Base-by-base conservation (phyloP, 2,113 vertebrate species). In the Kryptolebias marmoratus region DNA sequence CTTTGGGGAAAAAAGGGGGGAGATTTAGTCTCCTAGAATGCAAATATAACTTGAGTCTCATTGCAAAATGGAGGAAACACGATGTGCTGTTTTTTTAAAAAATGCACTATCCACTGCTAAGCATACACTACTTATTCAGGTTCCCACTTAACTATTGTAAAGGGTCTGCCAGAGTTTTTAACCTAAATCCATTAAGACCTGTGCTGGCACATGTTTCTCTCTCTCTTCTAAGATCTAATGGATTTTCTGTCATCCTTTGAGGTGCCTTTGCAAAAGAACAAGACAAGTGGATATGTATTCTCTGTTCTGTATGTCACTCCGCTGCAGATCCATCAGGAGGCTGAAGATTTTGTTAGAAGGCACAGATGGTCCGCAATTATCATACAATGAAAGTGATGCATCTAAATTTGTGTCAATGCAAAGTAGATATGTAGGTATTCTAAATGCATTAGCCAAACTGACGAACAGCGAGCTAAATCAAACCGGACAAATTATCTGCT, bases 361-460 rank as follows among this genome's bases (percentile, higher is more conserved):
- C 89, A 87, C 91, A 92, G 91, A 91, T 91, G 88, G 86, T 78
- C 83, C 32, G 64, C 84, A 91, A 92, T 93, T 87, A 83, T 88
- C 73, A 75, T 83, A 86, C 76, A 82, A 90, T 87, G 89, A 81
- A 88, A 86, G 81, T 71, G 80, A 91, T 89, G 84, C 83, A 77
- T 91, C 83, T 90, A 80, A 81, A 88, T 92, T 85, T 83, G 80
- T 86, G 84, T 90, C 90, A 87, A 75, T 82, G 83, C 73, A 84
- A 84, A 80, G 66, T 76, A 73, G 89, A 81, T 84, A 86, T 73
- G 83, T 86, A 82, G 82, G 77, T 84, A 89, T 87, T 70, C 68
- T 86, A 86, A 88, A 86, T 71, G 72, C 71, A 88, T 88, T 87
- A 84, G 71, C 79, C 65, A 39, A 58, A 36, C 53, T 77, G 79